Percentiles rank a stretch among this genome's conserved stretches.
phyloP scores from a whole-genome alignment of 2,888 invertebrate species.

The Drosophila mulleri region DNA sequence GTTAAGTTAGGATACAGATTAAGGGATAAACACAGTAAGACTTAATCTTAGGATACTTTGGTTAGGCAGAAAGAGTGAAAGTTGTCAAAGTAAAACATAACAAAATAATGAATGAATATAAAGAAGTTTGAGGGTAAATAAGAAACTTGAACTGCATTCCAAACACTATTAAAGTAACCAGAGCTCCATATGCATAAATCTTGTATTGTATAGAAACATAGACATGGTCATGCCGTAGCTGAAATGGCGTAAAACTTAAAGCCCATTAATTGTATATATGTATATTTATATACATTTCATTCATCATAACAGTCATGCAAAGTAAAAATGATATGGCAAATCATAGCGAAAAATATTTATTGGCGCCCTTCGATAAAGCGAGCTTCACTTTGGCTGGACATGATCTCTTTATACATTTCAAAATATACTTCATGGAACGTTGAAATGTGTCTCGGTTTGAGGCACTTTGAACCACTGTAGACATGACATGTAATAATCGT shows the following conservation, averaged over 20 bases:
- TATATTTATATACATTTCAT: slow-evolving; percentile 5
- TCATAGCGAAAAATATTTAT: neutral
- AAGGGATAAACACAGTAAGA: slow-evolving; percentile 45
- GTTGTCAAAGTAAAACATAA: slow-evolving; percentile 23
- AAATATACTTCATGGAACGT: neutral
- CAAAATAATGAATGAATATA: neutral
- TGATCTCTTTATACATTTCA: neutral
- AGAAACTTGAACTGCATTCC: slow-evolving; percentile 47
- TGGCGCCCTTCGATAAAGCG: neutral
- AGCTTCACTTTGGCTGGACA: neutral
- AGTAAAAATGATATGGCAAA: slow-evolving; percentile 10
- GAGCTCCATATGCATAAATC: slow-evolving; percentile 15
- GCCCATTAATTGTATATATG: neutral
- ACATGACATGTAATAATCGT: slow-evolving; percentile 16
- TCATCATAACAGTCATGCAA: slow-evolving; percentile 46
- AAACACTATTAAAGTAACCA: slow-evolving; percentile 20
- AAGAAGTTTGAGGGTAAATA: slow-evolving; percentile 37
- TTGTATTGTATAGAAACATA: neutral
- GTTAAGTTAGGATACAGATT: slow-evolving; percentile 48
- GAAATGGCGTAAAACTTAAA: slow-evolving; percentile 11
- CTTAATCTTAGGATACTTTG: slow-evolving; percentile 25
- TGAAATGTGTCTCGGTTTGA: neutral
- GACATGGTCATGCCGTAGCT: slow-evolving; percentile 42
- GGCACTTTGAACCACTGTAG: slow-evolving; percentile 9
- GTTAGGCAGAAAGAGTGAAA: slow-evolving; percentile 31